These are phyloP conservation scores for Atherix ibis DNA, from an alignment of 2,888 invertebrate genomes.

Conservation along the genomic window DNA sequence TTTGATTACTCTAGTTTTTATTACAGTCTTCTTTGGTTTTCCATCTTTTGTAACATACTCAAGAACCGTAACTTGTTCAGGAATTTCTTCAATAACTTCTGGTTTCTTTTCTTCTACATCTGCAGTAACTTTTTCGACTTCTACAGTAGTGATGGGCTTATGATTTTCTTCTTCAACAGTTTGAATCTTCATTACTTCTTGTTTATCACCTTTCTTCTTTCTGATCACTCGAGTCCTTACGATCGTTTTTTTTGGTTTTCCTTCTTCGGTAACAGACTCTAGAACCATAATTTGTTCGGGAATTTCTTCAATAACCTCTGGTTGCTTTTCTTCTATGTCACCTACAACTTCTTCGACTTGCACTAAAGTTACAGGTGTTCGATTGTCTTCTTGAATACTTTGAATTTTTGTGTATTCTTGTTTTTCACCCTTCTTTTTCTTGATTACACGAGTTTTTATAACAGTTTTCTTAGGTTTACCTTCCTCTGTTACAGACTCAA, in stretches of 20 bases:
- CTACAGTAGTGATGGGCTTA: conserved; percentile 21
- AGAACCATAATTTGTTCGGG: conserved; percentile 15
- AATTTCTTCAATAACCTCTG: conserved; percentile 18
- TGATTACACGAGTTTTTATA: conserved; percentile 9
- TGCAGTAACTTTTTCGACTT: conserved; percentile 6
- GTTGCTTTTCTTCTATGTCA: conserved; percentile 10
- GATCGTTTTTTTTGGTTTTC: conserved; percentile 14
- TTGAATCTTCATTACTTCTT: conserved; percentile 25
- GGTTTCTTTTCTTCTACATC: conserved; percentile 7
- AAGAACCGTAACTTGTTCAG: conserved; percentile 15
- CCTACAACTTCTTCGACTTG: conserved; percentile 13
- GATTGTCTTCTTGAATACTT: conserved; percentile 19
- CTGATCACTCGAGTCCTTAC: conserved; percentile 7
- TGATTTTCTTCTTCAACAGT: conserved; percentile 18
- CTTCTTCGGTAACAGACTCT: conserved; percentile 13
- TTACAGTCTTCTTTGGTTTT: conserved; percentile 19
- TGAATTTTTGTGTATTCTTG: conserved; percentile 29
- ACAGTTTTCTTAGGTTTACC: conserved; percentile 12
- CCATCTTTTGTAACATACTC: conserved; percentile 14
- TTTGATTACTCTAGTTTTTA: conserved; percentile 23
- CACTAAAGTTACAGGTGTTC: conserved; percentile 19
- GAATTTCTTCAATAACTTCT: conserved; percentile 14
- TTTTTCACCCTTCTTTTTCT: conserved; percentile 20
- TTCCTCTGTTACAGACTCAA: conserved; percentile 24
- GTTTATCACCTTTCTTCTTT: conserved; percentile 16